Evolutionary conservation across 2,888 invertebrate genomes (phyloP).

Genomic region (Tachina lurida): DNA sequence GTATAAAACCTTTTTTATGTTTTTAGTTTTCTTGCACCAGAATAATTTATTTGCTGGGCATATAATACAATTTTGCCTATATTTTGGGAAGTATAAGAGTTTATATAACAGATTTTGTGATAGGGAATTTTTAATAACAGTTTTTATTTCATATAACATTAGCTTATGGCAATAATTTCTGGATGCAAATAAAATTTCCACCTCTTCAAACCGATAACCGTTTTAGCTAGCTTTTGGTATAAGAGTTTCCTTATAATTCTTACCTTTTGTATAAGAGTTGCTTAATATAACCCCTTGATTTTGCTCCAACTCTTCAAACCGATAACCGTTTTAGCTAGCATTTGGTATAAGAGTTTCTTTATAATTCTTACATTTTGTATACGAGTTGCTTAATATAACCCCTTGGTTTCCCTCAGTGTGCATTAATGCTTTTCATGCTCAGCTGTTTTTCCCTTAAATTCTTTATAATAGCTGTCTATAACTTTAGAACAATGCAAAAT

Average conservation of each 20-base stretch:
- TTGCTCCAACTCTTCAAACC: not conserved
- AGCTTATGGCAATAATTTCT: no score
- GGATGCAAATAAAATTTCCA: no score
- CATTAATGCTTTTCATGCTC: constrained; percentile 4
- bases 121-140: no score
- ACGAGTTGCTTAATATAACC: not conserved
- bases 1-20: no score
- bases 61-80: no score
- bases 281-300: not conserved
- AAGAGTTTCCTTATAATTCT: not conserved
- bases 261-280: not conserved
- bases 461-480: constrained; percentile 10
- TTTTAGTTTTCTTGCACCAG: no score
- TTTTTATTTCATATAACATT: no score
- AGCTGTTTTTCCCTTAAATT: constrained; percentile 42
- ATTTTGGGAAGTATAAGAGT: no score
- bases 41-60: no score
- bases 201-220: not conserved
- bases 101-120: no score
- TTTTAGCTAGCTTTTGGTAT: not conserved
- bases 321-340: not conserved
- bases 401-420: not conserved
- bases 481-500: constrained; percentile 2
- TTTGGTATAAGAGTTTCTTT: constrained; percentile 6
- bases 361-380: not conserved